Evolutionary conservation across 1,140 invertebrate species (phyloP).

Genomic region (Lasioglossum baleicum): DNA sequence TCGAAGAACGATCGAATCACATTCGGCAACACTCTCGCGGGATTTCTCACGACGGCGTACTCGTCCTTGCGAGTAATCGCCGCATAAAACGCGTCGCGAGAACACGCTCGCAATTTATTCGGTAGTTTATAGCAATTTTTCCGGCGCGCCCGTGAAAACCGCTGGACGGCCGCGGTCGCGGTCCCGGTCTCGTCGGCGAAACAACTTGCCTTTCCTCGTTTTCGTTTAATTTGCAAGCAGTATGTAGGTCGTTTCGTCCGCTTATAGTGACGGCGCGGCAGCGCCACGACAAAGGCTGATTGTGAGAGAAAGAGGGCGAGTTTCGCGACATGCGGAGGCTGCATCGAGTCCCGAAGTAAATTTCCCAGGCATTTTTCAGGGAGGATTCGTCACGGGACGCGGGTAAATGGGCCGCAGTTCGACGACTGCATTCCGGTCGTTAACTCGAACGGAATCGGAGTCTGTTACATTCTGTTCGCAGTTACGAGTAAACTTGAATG

Average conservation of each 20-base stretch:
- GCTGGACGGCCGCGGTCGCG: background rate
- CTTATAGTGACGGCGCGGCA: no score
- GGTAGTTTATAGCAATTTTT: conserved; percentile 2
- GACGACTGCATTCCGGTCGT: conserved; percentile 19
- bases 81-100: background rate
- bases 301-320: no score
- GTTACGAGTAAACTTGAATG: conserved; percentile 27
- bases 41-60: background rate
- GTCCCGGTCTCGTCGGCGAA: background rate
- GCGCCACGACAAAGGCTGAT: no score
- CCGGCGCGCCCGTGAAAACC: background rate
- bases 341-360: background rate
- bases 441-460: conserved; percentile 9
- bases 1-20: background rate
- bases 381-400: background rate
- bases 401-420: background rate
- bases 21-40: background rate
- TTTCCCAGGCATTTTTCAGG: conserved; percentile 11
- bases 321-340: no score
- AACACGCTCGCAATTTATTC: background rate
- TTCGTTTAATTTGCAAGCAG: background rate
- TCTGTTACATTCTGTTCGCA: conserved; percentile 1
- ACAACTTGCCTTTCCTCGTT: background rate
- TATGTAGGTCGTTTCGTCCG: background rate
- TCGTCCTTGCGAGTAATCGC: background rate